Evolutionary conservation across 2,113 vertebrate genomes (phyloP), one percentile per base, ranked within the genome.

Genomic region (Seriola quinqueradiata): DNA sequence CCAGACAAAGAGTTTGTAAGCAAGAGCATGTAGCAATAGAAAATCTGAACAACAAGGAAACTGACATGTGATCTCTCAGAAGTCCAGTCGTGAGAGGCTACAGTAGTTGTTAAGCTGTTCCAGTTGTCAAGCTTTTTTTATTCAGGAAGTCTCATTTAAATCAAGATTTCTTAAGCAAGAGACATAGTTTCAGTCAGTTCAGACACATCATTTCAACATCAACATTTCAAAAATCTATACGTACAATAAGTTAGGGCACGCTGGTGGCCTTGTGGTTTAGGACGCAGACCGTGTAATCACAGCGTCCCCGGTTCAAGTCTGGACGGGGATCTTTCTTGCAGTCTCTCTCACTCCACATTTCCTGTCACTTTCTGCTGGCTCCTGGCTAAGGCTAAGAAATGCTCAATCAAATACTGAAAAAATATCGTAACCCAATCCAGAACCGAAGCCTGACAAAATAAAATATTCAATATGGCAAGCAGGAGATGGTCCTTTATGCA

Each of bases 91-190:
- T 66, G 60, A 85, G 66, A 76, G 28, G 44, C 21, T 55, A 38
- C 50, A 78, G 36, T 72, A 55, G 63, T 54, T 84, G 46, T 34
- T 70, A 50, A 66, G 83, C 36, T 80, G 66, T 80, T 80, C 48
- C 48, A 79, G 55, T 69, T 79, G 46, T 61, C 70, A 69, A 69
- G 70, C 59, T 84, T 64, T 70, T 57, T 84, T 79, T 65, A 64
- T 70, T 70, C 25, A 72, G 61, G 23, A 72, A 67, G 36, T 78
- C 21, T 83, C 11, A 61, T 57, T 83, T 48, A 55, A 78, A 74
- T 83, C 25, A 54, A 69, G 55, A 42, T 60, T 68, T 68, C 12
- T 67, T 38, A 61, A 55, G 1, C 4, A 13, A 58, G n/a, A 40
- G 38, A 71, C 38, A 34, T 59, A 32, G 5, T 36, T 36, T 34